Conservation (phyloP, 30 jellyfish, hydroid and myxozoan genomes). For the Mastigias papua region DNA sequence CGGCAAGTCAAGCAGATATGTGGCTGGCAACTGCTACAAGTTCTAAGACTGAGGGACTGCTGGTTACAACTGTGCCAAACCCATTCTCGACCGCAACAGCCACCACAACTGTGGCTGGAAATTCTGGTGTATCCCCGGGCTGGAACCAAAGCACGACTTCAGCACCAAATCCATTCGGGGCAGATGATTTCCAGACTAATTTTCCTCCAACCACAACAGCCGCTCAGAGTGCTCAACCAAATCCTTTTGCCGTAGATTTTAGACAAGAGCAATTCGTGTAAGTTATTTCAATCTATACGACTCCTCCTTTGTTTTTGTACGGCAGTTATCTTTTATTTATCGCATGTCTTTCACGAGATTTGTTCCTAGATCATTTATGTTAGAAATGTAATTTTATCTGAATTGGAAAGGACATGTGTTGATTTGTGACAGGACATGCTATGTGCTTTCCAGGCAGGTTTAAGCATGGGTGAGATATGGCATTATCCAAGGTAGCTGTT, state of each 20-base stretch:
- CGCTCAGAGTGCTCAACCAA: slow-evolving; percentile 50
- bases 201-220: slow-evolving; percentile 54
- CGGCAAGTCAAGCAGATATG: slow-evolving; percentile 68
- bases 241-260: slow-evolving; percentile 61
- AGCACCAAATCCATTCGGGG: slow-evolving; percentile 77
- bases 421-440: background rate
- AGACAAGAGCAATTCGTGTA: slow-evolving; percentile 76
- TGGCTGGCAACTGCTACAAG: slow-evolving; percentile 70
- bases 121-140: slow-evolving; percentile 23
- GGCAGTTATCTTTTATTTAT: background rate
- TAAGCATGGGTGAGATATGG: background rate
- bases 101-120: slow-evolving; percentile 53
- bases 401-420: background rate
- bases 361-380: background rate
- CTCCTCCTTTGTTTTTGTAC: slow-evolving; percentile 35
- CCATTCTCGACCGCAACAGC: slow-evolving; percentile 77
- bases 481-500: background rate
- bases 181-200: slow-evolving; percentile 35
- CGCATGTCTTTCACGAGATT: slow-evolving; percentile 7
- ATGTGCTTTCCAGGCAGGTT: background rate
- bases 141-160: slow-evolving; percentile 45
- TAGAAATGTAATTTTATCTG: background rate
- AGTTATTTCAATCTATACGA: background rate
- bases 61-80: slow-evolving; percentile 58
- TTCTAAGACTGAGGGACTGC: slow-evolving; percentile 42